A percentile compares a stretch with the other conserved stretches of the same genome.
Conservation (phyloP, 2,113 vertebrate genomes). For the Poecile atricapillus region DNA sequence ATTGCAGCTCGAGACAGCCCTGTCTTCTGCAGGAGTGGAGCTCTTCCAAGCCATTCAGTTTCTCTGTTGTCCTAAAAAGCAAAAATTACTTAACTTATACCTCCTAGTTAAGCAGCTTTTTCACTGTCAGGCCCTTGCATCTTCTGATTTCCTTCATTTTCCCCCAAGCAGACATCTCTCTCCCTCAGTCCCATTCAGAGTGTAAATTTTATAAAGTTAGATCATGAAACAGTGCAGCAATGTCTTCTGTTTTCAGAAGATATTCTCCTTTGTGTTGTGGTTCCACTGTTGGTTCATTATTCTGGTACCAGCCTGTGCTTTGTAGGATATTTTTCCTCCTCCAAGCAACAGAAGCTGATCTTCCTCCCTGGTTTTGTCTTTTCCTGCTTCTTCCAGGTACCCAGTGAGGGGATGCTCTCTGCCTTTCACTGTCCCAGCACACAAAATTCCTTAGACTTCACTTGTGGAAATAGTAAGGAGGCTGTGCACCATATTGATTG, state of each 20-base stretch:
- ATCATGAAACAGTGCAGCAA: not conserved
- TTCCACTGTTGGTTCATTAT: not conserved
- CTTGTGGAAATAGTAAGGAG: not conserved
- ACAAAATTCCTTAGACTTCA: not conserved
- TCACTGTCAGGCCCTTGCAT: not conserved
- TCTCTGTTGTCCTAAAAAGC: not conserved
- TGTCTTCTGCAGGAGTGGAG: not conserved
- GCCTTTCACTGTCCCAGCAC: not conserved
- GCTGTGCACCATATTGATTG: not conserved
- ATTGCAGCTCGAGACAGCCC: not conserved
- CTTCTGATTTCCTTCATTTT: not conserved
- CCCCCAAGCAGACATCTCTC: not conserved
- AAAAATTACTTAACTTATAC: not conserved
- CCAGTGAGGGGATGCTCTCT: not conserved
- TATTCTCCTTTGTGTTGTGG: not conserved
- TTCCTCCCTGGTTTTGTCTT: not conserved
- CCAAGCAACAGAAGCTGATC: not conserved
- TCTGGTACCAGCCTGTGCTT: not conserved
- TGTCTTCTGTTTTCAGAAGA: not conserved
- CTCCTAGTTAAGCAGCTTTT: not conserved
- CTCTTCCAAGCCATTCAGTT: not conserved
- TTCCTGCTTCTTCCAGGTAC: not conserved
- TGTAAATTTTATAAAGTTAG: not conserved
- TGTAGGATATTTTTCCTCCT: not conserved
- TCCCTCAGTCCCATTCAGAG: not conserved